These are phyloP conservation scores for Chroicocephalus ridibundus DNA, from an alignment of 2,113 vertebrate species.

Conservation along the genomic window DNA sequence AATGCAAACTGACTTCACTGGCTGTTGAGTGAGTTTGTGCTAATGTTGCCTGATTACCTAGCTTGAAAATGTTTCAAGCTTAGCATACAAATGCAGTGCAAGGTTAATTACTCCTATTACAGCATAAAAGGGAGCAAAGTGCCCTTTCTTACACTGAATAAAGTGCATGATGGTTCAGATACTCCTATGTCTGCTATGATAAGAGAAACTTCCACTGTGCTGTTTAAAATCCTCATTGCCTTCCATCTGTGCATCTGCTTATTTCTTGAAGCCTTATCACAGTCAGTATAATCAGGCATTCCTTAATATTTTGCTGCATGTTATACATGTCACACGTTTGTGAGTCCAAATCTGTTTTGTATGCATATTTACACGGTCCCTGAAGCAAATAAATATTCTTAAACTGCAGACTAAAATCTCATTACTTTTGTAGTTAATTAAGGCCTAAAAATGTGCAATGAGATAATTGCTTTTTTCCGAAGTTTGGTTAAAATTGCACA, in stretches of 20 bases:
- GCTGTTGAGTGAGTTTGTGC: background rate
- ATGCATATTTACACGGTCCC: background rate
- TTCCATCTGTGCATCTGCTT: background rate
- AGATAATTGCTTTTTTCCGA: background rate
- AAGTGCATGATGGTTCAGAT: background rate
- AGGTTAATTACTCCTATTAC: slow-evolving; percentile 25
- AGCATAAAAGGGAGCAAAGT: slow-evolving; percentile 1
- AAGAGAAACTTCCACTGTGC: background rate
- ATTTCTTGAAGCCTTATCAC: background rate
- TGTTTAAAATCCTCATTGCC: background rate
- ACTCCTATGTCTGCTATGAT: background rate
- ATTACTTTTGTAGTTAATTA: background rate
- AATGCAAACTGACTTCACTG: slow-evolving; percentile 10
- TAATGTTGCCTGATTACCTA: slow-evolving; percentile 5
- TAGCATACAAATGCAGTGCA: slow-evolving; percentile 5
- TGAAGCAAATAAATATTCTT: background rate
- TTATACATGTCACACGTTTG: background rate
- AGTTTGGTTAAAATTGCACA: background rate
- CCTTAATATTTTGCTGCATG: background rate
- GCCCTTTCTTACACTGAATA: background rate
- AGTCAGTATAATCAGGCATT: background rate
- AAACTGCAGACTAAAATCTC: background rate
- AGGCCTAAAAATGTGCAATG: background rate
- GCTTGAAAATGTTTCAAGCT: slow-evolving; percentile 8
- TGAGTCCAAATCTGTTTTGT: background rate